Conservation (phyloP, 92 coral and sea anemone genomes). For the Palythoa caribaeorum region DNA sequence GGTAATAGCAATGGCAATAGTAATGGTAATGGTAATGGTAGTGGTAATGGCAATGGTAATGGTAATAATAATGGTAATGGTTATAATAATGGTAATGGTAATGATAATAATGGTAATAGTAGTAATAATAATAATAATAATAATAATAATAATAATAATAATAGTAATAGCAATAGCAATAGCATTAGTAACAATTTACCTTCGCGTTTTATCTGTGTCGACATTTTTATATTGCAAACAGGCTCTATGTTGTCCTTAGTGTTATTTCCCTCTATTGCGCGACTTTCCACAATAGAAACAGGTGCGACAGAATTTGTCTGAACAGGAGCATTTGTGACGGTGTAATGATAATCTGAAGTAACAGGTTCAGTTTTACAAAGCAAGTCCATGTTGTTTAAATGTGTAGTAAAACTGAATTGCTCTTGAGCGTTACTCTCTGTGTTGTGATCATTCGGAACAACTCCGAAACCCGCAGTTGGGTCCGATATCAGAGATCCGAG, state of each 20-base stretch:
- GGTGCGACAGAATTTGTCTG: constrained; percentile 21
- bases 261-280: not conserved
- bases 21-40: not conserved
- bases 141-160: not conserved
- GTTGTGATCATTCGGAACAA: not conserved
- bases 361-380: constrained; percentile 22
- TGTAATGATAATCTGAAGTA: not conserved
- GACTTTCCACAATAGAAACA: not conserved
- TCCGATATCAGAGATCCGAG: constrained; percentile 24
- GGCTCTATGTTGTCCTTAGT: not conserved
- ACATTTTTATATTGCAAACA: not conserved
- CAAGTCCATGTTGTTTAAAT: constrained; percentile 21
- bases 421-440: not conserved
- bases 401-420: constrained; percentile 9
- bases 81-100: not conserved
- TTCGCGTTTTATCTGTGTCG: constrained; percentile 23
- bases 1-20: not conserved
- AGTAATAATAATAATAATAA: not conserved
- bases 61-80: not conserved
- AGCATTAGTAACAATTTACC: not conserved
- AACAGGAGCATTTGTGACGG: not conserved
- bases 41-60: not conserved
- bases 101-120: not conserved
- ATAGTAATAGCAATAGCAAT: not conserved
- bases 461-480: not conserved